Evolutionary conservation across 2,888 invertebrate species (phyloP).

Genomic region (Xanthorhoe spadicearia): DNA sequence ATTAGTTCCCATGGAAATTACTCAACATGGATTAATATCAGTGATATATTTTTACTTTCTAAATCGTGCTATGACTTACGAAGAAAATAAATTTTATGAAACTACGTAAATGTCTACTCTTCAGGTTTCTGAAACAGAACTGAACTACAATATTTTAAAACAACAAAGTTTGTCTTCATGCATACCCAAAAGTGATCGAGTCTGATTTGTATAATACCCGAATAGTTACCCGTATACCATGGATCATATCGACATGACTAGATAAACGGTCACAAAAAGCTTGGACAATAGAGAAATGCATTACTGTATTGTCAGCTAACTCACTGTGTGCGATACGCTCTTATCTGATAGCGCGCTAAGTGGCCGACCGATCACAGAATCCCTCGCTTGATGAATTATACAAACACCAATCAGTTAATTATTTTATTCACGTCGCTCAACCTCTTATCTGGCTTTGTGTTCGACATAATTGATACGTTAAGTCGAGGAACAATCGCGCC

Average conservation of each 20-base stretch:
- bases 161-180: not conserved
- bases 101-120: not conserved
- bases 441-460: slow-evolving; percentile 78
- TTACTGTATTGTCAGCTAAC: slow-evolving; percentile 71
- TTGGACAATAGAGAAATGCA: slow-evolving; percentile 68
- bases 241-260: slow-evolving; percentile 56
- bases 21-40: slow-evolving; percentile 6
- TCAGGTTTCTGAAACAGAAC: not conserved
- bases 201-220: not conserved
- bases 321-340: slow-evolving; percentile 53
- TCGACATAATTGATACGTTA: slow-evolving; percentile 84
- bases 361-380: slow-evolving; percentile 68
- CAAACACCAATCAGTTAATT: slow-evolving; percentile 84
- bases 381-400: slow-evolving; percentile 80
- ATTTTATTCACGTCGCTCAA: slow-evolving; percentile 83
- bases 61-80: not conserved
- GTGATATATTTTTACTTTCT: slow-evolving; percentile 3
- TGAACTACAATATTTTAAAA: not conserved
- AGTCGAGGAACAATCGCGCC: slow-evolving; percentile 79
- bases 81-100: not conserved
- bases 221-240: not conserved
- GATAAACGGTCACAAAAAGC: slow-evolving; percentile 60
- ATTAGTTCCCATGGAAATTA: slow-evolving; percentile 48
- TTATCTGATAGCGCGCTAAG: slow-evolving; percentile 78
- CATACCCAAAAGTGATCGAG: not conserved